Evolutionary conservation across 1,140 invertebrate species (phyloP), one percentile per base, ranked within the genome.

Genomic region (Mycetomoellerius zeteki): DNA sequence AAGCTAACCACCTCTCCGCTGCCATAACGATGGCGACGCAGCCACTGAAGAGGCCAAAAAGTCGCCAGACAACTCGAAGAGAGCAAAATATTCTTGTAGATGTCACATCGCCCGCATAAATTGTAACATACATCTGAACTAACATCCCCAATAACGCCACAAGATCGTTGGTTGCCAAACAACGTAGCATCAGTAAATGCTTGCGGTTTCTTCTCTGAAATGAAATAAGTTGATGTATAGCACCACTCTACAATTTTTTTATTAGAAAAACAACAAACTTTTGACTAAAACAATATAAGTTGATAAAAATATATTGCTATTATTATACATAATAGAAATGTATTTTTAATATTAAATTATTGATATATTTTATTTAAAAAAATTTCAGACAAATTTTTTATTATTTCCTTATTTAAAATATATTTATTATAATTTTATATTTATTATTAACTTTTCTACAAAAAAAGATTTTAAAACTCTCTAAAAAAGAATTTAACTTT

Each of bases 1-100:
- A 96, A 3, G 98, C 98, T 86, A 98, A 95, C 96, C 97, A 98
- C 81, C 98, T 96, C 94, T 98, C 98, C 21, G 97, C 96, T 1
- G 98, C 98, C 98, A 98, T 98, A 6, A 98, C 97, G 90, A 98
- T 96, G 19, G 98, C 97, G 60, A 98, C 98, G 94, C 97, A 98
- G 7, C 98, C 98, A 27, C 98, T 98, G 77, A 98, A 98, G 2
- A 98, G 96, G 8, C 98, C 98, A 94, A 98, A 98, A 62, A 97
- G 96, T 21, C 98, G 96, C 94, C 98, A 97, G 8, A 98, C 94
- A 1, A 98, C 97, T 62, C 97, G 96, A 30, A 97, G 94, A 24
- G 96, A 96, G 92, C 98, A 98, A 92, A 96, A 96, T 50, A 84
- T 86, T 77, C 91, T 91, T 16, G 92, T 93, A 14, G 91, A 90